Base-by-base conservation (phyloP, 2,888 invertebrate species). In the Eledone cirrhosa region DNA sequence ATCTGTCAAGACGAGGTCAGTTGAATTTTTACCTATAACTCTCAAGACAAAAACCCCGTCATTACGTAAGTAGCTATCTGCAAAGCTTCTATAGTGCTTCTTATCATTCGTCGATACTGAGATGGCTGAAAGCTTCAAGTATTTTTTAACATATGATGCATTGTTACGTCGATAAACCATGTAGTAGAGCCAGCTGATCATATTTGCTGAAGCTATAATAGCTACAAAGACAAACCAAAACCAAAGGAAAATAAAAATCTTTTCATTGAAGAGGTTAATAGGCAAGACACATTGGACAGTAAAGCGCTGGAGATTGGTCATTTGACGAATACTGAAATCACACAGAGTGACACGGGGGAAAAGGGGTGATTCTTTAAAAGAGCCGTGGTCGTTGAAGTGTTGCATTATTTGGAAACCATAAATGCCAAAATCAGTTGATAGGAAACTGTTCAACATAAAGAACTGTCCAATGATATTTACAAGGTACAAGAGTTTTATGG, bases 191-290 rank as follows among this genome's bases (percentile, higher is more conserved):
- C 85, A 86, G 29, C 85, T 82, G n/a, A 83, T 69, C 29, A 87
- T 63, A 48, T 86, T 85, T 48, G 85, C 77, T 14, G 83, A 82
- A 31, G 86, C 85, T 14, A 84, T 77, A 7, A 85, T 59, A 33
- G 85, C 82, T 0, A 88, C 83, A 13, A 88, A 80, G 2, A 88
- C 85, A 27, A 88, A 80, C 88, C 88, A 88, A 80, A 88, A 88
- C 88, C 87, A 88, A 41, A 88, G 82, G 80, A 88, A 86, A n/a
- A 88, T 85, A 81, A 88, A 88, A 77, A 88, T 87, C 81, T 88
- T 88, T 80, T 87, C 87, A 81, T 87, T 88, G 81, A 87, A 88
- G 29, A 88, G 82, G 80, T 88, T 88, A 77, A 88, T 88, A 13
- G 88, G 88, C 69, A 88, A 82, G 19, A 87, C 87, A 81, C 87